Evolutionary conservation across 2,797 vertebrate genomes (phyloP).

Genomic region (Alca torda): DNA sequence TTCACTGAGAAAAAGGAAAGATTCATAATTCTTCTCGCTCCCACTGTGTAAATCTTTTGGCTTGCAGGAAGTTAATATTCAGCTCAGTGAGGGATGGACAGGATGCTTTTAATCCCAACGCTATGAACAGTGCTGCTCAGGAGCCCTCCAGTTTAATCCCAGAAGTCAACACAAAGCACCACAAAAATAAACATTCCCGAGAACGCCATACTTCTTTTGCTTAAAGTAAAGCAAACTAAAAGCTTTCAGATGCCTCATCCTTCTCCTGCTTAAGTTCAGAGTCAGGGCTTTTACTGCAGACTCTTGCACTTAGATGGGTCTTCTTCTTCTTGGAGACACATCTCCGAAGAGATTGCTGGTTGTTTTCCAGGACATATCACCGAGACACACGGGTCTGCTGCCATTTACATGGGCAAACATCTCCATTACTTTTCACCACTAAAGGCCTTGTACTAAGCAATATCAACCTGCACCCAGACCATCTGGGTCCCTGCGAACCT

Average conservation of each 20-base stretch:
- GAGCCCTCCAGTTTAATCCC: not conserved
- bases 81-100: not conserved
- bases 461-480: not conserved
- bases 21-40: not conserved
- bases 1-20: not conserved
- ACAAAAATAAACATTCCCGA: slow-evolving; percentile 1
- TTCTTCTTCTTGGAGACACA: not conserved
- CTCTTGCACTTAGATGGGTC: not conserved
- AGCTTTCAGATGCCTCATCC: not conserved
- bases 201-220: not conserved
- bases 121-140: not conserved
- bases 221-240: not conserved
- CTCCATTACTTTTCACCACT: not conserved
- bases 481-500: not conserved
- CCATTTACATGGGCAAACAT: not conserved
- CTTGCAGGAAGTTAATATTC: not conserved
- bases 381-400: not conserved
- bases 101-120: not conserved
- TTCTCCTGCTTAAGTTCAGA: not conserved
- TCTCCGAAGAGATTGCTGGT: not conserved
- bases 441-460: not conserved
- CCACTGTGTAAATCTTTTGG: not conserved
- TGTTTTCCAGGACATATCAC: not conserved
- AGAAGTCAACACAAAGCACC: not conserved
- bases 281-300: not conserved